Evolutionary conservation across 2,797 vertebrate species (phyloP), one percentile per base, ranked within the genome.

Genomic region (Pagetopsis macropterus): DNA sequence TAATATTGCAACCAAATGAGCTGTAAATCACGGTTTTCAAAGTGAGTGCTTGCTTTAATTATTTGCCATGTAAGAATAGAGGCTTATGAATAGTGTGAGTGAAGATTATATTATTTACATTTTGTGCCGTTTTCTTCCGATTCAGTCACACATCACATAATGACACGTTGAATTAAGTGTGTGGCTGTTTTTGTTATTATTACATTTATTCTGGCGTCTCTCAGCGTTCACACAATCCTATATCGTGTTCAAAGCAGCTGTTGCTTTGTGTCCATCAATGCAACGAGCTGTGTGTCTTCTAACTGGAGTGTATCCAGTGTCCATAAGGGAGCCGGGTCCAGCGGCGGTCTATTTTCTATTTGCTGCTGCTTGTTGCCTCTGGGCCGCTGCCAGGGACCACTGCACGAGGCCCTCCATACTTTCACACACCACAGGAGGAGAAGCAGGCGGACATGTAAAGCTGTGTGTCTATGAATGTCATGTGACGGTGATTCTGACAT

Each of bases 351-450:
- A 77, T 83, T 92, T 37, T 78, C 84, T 78, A 77, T 83, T 92
- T 37, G 77, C 85, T 55, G 70, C 70, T 48, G 81, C 66, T 65
- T 76, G 84, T 88, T 89, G 85, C 74, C 43, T 75, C 79, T 92
- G 90, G 88, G 64, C 14, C 13, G 5, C 51, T 75, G 87, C 92
- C 90, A 91, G 77, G 79, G 43, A 72, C 79, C 61, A 56, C 75
- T 70, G 73, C 68, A 27, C 75, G 82, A 90, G 72, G 86, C 78
- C 76, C 80, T 77, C 73, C 89, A 76, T 65, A 55, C 74, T 87
- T 86, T 90, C 86, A 84, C 83, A 81, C 82, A 65, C 65, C 55
- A 61, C 15, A 52, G 19, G 23, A 31, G 73, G 60, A 55, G 70
- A 23, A 12, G 8, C 5, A 46, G 54, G 8, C 1, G 15, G 52